A percentile compares a stretch with the other conserved stretches of the same genome.
Conservation (phyloP, 2,888 invertebrate species). For the Caenorhabditis zanzibari region DNA sequence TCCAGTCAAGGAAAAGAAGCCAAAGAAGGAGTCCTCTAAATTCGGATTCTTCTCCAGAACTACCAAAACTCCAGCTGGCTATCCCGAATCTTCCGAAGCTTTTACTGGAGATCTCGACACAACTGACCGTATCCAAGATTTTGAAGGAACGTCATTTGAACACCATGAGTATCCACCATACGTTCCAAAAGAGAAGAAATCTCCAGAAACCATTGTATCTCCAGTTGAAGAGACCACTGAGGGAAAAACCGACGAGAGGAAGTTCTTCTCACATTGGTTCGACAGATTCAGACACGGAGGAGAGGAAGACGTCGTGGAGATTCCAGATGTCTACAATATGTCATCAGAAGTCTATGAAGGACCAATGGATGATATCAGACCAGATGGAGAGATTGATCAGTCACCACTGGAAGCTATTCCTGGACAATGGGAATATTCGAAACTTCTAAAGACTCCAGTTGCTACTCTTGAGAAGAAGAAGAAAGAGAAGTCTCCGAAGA, state of each 20-base stretch:
- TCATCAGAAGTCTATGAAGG: slow-evolving; percentile 67
- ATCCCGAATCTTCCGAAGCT: slow-evolving; percentile 45
- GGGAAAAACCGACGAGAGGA: not conserved
- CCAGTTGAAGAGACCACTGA: not conserved
- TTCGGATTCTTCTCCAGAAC: slow-evolving; percentile 8
- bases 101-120: slow-evolving; percentile 59
- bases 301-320: slow-evolving; percentile 68
- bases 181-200: slow-evolving; percentile 9
- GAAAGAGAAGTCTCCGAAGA: slow-evolving; percentile 41
- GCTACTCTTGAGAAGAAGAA: slow-evolving; percentile 28
- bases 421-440: not conserved
- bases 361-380: slow-evolving; percentile 45
- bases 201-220: not conserved
- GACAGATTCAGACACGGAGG: slow-evolving; percentile 61
- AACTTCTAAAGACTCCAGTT: not conserved
- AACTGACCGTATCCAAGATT: slow-evolving; percentile 21
- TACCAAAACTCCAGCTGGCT: slow-evolving; percentile 13
- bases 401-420: slow-evolving; percentile 49
- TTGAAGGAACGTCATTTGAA: slow-evolving; percentile 45
- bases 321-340: slow-evolving; percentile 59
- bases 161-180: slow-evolving; percentile 40
- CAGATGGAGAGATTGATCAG: slow-evolving; percentile 40
- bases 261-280: slow-evolving; percentile 9
- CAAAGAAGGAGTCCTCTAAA: slow-evolving; percentile 21
- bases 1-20: not conserved